phyloP scores from a whole-genome alignment of 2,797 vertebrate genomes.

The Ficedula albicollis region DNA sequence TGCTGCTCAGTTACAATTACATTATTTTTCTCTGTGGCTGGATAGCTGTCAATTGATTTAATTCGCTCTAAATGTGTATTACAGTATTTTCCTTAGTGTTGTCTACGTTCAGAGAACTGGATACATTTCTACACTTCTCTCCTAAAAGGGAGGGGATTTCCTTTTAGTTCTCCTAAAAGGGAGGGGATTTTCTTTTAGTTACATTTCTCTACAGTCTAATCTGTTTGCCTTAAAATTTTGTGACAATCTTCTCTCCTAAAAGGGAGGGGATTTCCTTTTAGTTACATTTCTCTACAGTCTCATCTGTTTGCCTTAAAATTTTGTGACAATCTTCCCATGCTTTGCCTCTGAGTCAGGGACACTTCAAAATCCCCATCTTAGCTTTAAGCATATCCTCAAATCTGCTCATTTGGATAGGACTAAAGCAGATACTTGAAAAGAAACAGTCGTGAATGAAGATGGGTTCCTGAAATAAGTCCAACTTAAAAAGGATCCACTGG shows the following conservation, averaged over 20 bases:
- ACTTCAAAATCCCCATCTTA: not conserved
- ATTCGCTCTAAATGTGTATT: not conserved
- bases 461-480: not conserved
- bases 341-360: not conserved
- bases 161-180: not conserved
- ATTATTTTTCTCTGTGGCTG: not conserved
- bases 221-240: not conserved
- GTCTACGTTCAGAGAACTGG: not conserved
- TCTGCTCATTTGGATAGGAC: not conserved
- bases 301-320: not conserved
- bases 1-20: slow-evolving; percentile 25
- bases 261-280: too few species aligned
- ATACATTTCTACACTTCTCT: not conserved
- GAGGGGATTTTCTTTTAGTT: not conserved
- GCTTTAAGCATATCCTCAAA: not conserved
- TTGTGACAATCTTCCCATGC: not conserved
- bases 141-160: not conserved
- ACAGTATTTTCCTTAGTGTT: not conserved
- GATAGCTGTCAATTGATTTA: not conserved
- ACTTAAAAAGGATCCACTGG: not conserved
- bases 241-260: not conserved
- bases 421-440: not conserved
- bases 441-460: not conserved
- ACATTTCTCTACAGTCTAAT: not conserved
- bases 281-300: not conserved